Percentiles rank a stretch among this genome's conserved stretches.
These are phyloP conservation scores for Jaculus jaculus DNA, from an alignment of 2,113 vertebrate genomes.

Conservation along the genomic window DNA sequence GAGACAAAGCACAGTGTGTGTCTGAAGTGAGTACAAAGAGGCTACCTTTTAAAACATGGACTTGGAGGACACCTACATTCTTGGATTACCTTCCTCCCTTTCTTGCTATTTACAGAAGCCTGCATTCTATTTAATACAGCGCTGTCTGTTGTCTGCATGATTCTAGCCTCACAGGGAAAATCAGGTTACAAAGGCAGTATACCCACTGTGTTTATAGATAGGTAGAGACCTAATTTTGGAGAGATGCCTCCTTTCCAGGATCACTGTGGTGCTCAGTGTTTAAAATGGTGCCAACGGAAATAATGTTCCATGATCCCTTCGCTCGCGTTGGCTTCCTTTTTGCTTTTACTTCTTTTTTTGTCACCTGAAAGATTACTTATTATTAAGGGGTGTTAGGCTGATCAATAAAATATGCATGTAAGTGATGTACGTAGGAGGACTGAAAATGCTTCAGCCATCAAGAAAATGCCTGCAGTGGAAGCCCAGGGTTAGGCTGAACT, in stretches of 20 bases:
- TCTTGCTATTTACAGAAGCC: constrained; percentile 9
- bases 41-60: constrained; percentile 65
- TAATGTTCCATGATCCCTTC: background rate
- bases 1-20: constrained; percentile 71
- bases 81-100: constrained; percentile 24
- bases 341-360: constrained; percentile 18
- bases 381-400: constrained; percentile 74
- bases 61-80: constrained; percentile 52
- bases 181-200: background rate
- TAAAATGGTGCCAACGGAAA: constrained; percentile 19
- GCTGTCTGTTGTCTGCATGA: background rate
- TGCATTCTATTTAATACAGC: background rate
- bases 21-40: constrained; percentile 72
- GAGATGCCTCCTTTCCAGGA: background rate
- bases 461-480: constrained; percentile 78
- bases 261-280: background rate
- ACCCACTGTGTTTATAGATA: constrained; percentile 47
- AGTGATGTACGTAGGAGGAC: constrained; percentile 70
- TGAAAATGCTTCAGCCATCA: constrained; percentile 79
- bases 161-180: background rate
- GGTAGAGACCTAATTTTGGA: constrained; percentile 47
- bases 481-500: constrained; percentile 69
- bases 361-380: constrained; percentile 78
- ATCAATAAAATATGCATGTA: constrained; percentile 78
- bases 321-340: constrained; percentile 3